A percentile compares a stretch with the other conserved stretches of the same genome.
These are phyloP conservation scores for Acrobeloides nanus DNA, from an alignment of 2,888 invertebrate genomes.

Conservation along the genomic window DNA sequence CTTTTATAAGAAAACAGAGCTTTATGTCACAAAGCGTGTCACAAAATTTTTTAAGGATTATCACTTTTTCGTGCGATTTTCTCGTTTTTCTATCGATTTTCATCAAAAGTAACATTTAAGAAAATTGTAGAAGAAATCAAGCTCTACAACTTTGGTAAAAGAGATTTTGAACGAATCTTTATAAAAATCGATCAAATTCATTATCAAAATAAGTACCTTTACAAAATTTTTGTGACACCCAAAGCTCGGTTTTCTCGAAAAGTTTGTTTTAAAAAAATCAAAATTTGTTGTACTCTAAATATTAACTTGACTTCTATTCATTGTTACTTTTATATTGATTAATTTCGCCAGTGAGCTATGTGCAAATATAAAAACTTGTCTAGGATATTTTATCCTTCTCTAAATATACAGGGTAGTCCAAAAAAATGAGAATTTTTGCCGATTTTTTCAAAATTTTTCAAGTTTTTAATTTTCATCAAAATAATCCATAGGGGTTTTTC, in stretches of 20 bases:
- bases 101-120: no score
- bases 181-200: no score
- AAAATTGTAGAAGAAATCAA: no score
- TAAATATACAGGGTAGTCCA: neutral
- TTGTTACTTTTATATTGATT: neutral
- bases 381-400: neutral
- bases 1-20: no score
- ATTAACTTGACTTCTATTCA: neutral
- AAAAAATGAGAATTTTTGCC: constrained; percentile 1
- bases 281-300: neutral
- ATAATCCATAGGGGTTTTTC: neutral
- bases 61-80: neutral
- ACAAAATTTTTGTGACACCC: no score
- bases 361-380: neutral
- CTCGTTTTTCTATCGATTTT: neutral
- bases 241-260: no score
- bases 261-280: no score
- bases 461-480: neutral
- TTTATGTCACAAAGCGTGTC: no score
- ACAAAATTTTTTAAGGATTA: no score
- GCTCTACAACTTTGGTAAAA: no score
- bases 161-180: no score
- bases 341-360: neutral
- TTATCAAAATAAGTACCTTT: no score
- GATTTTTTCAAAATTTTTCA: neutral